A percentile compares a stretch with the other conserved stretches of the same genome.
These are phyloP conservation scores for Iphiclides podalirius DNA, from an alignment of 2,888 invertebrate genomes.

Conservation along the genomic window DNA sequence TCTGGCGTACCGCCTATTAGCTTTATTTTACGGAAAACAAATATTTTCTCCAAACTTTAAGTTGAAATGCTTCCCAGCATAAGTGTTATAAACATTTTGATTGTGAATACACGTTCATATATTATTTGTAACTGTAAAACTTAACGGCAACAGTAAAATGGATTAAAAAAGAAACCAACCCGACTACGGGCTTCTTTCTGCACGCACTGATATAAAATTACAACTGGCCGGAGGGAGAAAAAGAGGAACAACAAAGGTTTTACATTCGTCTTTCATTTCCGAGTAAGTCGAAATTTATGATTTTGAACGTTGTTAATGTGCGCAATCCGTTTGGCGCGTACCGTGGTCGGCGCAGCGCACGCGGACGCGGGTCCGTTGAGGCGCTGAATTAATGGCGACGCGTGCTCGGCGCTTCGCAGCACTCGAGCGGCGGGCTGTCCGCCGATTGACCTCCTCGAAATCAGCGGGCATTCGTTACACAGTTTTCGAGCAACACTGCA, in stretches of 20 bases:
- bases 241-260: background rate
- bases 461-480: constrained; percentile 16
- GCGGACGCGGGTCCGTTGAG: background rate
- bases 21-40: no score
- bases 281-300: constrained; percentile 16
- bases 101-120: no score
- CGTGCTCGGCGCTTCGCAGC: background rate
- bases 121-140: no score
- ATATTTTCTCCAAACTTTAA: no score
- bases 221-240: background rate
- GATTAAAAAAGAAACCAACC: background rate
- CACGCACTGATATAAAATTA: background rate
- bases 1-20: no score
- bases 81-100: no score
- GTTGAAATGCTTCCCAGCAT: no score
- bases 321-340: constrained; percentile 5
- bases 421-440: constrained; percentile 10
- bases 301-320: constrained; percentile 3
- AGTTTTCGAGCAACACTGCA: constrained; percentile 18
- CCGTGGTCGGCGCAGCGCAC: background rate
- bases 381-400: background rate
- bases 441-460: constrained; percentile 13
- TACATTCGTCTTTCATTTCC: constrained; percentile 7
- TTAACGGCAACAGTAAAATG: background rate
- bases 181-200: background rate